Evolutionary conservation across 2,113 vertebrate genomes (phyloP).

Genomic region (Brienomyrus brachyistius): DNA sequence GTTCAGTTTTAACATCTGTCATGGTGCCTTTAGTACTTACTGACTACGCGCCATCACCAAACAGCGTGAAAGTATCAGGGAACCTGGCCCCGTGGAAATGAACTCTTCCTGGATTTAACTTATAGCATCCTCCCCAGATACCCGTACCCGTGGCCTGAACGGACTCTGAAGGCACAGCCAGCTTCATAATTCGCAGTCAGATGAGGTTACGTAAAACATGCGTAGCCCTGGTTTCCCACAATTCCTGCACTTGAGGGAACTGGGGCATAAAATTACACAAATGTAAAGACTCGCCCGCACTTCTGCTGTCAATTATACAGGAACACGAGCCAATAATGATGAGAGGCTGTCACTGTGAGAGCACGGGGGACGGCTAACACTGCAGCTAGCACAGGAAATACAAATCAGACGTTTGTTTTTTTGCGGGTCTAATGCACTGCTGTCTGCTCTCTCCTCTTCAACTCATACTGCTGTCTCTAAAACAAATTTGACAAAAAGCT

Average conservation of each 20-base stretch:
- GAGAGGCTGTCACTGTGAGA: background rate
- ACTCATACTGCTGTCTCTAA: background rate
- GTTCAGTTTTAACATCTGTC: background rate
- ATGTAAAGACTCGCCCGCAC: conserved; percentile 33
- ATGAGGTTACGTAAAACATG: too few species aligned
- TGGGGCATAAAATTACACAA: conserved; percentile 48
- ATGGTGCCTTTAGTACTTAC: background rate
- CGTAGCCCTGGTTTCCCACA: conserved; percentile 18
- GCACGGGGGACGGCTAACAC: background rate
- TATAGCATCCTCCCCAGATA: background rate
- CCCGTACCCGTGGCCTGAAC: background rate
- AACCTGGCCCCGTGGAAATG: background rate
- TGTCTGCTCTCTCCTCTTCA: background rate
- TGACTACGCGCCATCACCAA: background rate
- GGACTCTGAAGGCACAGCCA: background rate
- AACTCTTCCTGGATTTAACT: background rate
- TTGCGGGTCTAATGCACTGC: background rate
- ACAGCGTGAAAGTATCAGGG: background rate
- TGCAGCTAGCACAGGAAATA: background rate
- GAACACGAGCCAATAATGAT: background rate
- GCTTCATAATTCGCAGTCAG: too few species aligned
- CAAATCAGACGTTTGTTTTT: background rate
- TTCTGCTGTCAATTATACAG: background rate
- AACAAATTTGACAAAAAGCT: background rate
- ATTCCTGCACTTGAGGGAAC: conserved; percentile 33